Percentiles rank a stretch among this genome's conserved stretches.
phyloP scores from a whole-genome alignment of 2,797 vertebrate genomes.

The Enteromius treurensis region DNA sequence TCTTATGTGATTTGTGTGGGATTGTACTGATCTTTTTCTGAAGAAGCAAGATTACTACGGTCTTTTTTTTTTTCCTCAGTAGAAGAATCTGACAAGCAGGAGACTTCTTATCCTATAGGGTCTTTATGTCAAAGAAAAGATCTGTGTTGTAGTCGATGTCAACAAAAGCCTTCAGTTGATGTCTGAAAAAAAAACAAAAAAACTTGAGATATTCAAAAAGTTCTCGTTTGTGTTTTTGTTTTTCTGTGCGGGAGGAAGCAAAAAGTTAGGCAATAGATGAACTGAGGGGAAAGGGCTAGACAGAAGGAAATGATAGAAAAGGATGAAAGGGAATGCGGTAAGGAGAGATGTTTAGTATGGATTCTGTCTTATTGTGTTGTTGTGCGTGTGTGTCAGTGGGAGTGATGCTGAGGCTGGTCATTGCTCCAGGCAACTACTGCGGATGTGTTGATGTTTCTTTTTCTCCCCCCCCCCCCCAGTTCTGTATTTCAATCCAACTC shows the following conservation, averaged over 20 bases:
- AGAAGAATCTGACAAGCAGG: neutral
- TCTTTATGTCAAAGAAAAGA: neutral
- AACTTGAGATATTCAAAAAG: neutral
- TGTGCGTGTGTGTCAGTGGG: constrained; percentile 29
- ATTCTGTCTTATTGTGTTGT: constrained; percentile 29
- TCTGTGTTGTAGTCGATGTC: neutral
- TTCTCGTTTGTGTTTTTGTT: constrained; percentile 4
- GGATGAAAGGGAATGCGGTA: neutral
- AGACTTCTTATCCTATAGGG: neutral
- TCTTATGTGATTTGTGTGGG: neutral
- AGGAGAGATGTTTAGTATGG: constrained; percentile 32
- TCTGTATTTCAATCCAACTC: constrained; percentile 36
- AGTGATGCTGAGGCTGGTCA: constrained; percentile 39
- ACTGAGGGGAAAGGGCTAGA: neutral
- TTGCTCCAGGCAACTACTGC: constrained; percentile 13
- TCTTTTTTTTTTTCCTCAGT: neutral
- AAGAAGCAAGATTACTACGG: neutral
- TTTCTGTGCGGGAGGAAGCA: neutral
- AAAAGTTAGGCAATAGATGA: neutral
- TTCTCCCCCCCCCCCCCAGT: neutral
- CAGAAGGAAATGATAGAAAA: neutral
- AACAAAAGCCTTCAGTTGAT: constrained; percentile 6
- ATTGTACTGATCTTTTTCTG: neutral
- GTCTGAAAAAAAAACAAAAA: neutral
- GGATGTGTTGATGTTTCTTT: constrained; percentile 22